A percentile compares a stretch with the other conserved stretches of the same genome.
These are phyloP conservation scores for Todiramphus chloris DNA, from an alignment of 2,113 vertebrate genomes.

Conservation along the genomic window DNA sequence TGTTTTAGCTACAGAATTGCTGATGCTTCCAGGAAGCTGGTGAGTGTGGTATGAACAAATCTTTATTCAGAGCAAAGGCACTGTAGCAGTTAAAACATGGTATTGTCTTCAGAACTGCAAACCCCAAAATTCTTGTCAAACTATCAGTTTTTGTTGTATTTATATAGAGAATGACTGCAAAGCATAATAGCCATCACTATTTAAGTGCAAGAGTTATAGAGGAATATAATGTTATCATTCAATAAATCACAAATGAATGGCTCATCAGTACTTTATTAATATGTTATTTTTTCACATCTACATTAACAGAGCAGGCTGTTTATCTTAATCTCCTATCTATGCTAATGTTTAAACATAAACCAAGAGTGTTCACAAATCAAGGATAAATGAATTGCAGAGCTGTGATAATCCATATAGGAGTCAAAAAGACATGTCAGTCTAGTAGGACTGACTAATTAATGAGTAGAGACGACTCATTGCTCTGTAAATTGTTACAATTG, in stretches of 20 bases:
- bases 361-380: not conserved
- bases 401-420: not conserved
- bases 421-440: not conserved
- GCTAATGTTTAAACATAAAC: not conserved
- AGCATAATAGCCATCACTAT: not conserved
- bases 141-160: not conserved
- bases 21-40: not conserved
- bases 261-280: not conserved
- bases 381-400: not conserved
- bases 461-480: not conserved
- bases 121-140: not conserved
- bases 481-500: not conserved
- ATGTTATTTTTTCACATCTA: conserved; percentile 4
- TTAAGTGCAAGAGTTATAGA: not conserved
- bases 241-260: not conserved
- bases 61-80: not conserved
- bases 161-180: not conserved
- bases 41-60: not conserved
- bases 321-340: not conserved
- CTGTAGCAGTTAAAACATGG: not conserved
- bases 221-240: not conserved
- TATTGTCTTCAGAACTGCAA: not conserved
- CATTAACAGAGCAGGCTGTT: not conserved
- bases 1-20: not conserved
- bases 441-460: not conserved